Evolutionary conservation across 2,888 invertebrate species (phyloP).

Genomic region (Cyclophora albipunctata): DNA sequence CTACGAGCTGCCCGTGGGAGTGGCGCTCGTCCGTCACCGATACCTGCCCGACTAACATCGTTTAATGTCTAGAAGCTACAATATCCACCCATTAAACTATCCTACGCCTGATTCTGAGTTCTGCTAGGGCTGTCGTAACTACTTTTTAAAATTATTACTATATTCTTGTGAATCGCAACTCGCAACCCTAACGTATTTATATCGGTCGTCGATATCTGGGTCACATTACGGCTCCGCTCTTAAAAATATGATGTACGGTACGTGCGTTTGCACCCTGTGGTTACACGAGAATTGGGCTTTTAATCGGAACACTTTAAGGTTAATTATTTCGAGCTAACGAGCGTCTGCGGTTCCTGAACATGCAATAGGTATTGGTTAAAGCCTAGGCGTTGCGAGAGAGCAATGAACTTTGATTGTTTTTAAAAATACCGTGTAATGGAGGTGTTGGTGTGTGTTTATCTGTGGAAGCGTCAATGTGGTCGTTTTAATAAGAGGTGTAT

Average conservation of each 20-base stretch:
- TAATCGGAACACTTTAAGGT: constrained; percentile 29
- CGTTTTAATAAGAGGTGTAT: too few species aligned
- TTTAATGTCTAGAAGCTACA: constrained; percentile 32
- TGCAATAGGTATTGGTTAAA: constrained; percentile 10
- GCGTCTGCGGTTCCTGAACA: constrained; percentile 18
- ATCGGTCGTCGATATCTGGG: constrained; percentile 39
- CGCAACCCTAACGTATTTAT: constrained; percentile 28
- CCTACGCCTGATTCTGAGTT: constrained; percentile 17
- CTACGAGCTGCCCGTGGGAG: constrained; percentile 40
- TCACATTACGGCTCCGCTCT: constrained; percentile 35
- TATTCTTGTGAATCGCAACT: too few species aligned
- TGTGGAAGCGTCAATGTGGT: constrained; percentile 12
- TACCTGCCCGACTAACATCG: constrained; percentile 48
- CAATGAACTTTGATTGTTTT: constrained; percentile 35
- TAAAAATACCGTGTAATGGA: constrained; percentile 12
- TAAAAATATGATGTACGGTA: constrained; percentile 37
- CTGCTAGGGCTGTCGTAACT: constrained; percentile 9
- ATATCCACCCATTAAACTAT: constrained; percentile 23
- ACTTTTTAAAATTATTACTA: too few species aligned
- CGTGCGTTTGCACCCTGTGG: constrained; percentile 37
- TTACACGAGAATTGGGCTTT: constrained; percentile 33
- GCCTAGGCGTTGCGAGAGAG: constrained; percentile 22
- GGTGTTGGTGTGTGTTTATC: constrained; percentile 20
- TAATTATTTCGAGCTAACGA: constrained; percentile 36
- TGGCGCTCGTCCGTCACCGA: constrained; percentile 43